Evolutionary conservation across 2,797 vertebrate species (phyloP).

Genomic region (Mastacembelus armatus): DNA sequence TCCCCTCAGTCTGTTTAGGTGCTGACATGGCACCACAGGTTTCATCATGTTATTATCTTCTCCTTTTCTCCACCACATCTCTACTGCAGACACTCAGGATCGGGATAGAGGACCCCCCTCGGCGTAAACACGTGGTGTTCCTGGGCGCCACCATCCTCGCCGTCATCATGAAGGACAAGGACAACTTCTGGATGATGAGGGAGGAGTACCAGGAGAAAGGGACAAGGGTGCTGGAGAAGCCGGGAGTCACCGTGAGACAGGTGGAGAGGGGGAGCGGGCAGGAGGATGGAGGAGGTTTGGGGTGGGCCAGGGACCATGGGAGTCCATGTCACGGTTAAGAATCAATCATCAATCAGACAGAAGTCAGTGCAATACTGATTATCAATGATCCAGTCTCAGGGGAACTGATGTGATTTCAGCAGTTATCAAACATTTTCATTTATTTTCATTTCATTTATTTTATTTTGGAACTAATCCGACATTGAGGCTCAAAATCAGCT

Average conservation of each 20-base stretch:
- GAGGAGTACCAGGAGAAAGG: conserved; percentile 95
- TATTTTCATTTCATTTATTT: too few species aligned
- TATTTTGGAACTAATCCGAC: too few species aligned
- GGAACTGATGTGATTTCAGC: too few species aligned
- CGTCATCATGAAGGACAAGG: conserved; percentile 98
- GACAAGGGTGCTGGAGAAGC: conserved; percentile 92
- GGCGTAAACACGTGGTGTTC: conserved; percentile 95
- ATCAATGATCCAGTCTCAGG: too few species aligned
- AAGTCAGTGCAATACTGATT: too few species aligned
- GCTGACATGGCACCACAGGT: not conserved
- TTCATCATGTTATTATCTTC: conserved; percentile 12
- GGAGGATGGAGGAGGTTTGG: too few species aligned
- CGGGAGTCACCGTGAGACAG: conserved; percentile 92
- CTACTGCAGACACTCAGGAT: conserved; percentile 78
- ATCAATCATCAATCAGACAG: too few species aligned
- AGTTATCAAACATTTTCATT: too few species aligned
- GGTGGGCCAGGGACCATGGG: too few species aligned
- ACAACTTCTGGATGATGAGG: conserved; percentile 95
- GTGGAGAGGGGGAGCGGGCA: too few species aligned
- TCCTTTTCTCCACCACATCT: not conserved
- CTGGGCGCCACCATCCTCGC: conserved; percentile 92
- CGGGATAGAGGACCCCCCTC: conserved; percentile 78
- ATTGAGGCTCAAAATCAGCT: too few species aligned
- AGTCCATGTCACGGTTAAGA: too few species aligned
- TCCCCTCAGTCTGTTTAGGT: conserved; percentile 17